Base-by-base conservation (phyloP, 2,113 vertebrate species). In the Tyto alba region DNA sequence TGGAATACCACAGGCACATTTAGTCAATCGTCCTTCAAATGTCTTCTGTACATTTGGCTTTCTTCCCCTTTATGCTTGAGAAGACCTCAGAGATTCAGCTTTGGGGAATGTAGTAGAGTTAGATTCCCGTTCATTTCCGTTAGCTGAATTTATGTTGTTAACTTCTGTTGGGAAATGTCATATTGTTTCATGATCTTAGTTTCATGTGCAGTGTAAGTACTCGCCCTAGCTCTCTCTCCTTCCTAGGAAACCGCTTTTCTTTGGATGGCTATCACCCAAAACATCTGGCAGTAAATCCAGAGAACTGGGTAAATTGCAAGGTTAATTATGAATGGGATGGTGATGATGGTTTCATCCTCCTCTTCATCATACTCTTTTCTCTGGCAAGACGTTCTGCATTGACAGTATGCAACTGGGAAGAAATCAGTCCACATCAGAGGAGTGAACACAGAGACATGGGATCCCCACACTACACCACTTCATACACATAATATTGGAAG, bases 21-120 rank as follows among this genome's bases (percentile, higher is more conserved):
- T 91, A 96, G 89, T 73, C 72, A 95, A 93, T 76, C 85, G 97
- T 93, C 96, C 89, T 97, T 96, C 93, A 96, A 93, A 95, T 2
- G 27, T 88, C 93, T 96, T 94, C 84, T 94, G 64, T 91, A 76
- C 34, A 41, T 89, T 93, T 91, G 48, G 76, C 25, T 83, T 89
- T 95, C 92, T 95, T 75, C 73, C 76, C 77, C 78, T 96, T 95
- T 95, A 91, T 93, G 97, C 91, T 93, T 94, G 64, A 79, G 50
- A 95, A 95, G 89, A 95, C 74, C 76, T 94, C 85, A 97, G 95
- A 76, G 72, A 86, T 79, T 94, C 56, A 91, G 86, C 87, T 94
- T 91, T 64, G 0, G 63, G 87, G 43, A 96, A 96, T 62, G 84
- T 34, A 90, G 82, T 43, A 5, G 15, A 95, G 82, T 78, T 29